Base-by-base conservation (phyloP, 2,888 invertebrate genomes). In the Trissoscelio sp. region DNA sequence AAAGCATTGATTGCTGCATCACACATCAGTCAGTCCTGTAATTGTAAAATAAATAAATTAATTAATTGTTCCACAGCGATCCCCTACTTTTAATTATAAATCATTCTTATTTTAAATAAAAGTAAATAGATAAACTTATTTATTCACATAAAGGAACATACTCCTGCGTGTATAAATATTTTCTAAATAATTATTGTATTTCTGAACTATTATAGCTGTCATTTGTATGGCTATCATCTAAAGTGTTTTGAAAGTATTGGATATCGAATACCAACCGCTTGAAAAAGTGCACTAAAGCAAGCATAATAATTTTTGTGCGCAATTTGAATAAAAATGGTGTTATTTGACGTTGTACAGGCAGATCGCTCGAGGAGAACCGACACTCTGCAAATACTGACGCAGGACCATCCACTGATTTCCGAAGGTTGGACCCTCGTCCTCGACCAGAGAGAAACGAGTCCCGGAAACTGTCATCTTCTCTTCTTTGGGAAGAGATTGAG, bases 341-440 rank as follows among this genome's bases (percentile, higher is more conserved):
- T 46, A 57, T 57, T 70, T 70, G 44, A 62, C 51, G 20, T 69
- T 74, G 55, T 77, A 12, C 53, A 81, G 81, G 72, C 58, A 51
- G 28, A 81, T 77, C 53, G 73, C 53, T 81, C 73, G 51, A 66
- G 51, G 73, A 78, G 73, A 69, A 48, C 67, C 44, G 66, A 78
- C 28, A 69, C 69, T 53, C 37, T 69, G 74, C 60, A 73, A 81
- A 81, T 77, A 79, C 79, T 81, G 83, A 83, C 79, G 74, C 78
- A 79, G 81, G 70, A 58, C 66, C 75, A 78, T 74, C 62, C 73
- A 82, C 79, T 67, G 75, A 80, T 81, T 80, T 74, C 55, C 72
- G 60, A 81, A 74, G 79, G 79, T 81, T 67, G 72, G 82, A 42
- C 57, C 46, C 51, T 73, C 73, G 79, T 79, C 66, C 73, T 57